These are phyloP conservation scores for Psittacara wagleri DNA, from an alignment of 2,113 vertebrate species.

Conservation along the genomic window DNA sequence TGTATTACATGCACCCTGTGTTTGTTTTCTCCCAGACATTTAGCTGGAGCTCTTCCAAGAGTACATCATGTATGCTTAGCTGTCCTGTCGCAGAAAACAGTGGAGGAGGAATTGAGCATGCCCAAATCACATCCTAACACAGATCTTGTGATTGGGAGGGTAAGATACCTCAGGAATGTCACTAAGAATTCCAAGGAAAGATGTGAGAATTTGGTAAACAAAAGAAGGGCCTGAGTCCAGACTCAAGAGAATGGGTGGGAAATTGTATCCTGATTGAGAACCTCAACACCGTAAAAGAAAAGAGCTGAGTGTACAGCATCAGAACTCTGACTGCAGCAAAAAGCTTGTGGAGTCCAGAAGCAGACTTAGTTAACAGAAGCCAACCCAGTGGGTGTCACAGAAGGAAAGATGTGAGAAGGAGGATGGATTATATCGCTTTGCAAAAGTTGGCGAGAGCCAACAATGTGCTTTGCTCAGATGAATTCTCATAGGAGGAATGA, in stretches of 20 bases:
- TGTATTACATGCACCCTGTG: background rate
- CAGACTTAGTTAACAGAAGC: background rate
- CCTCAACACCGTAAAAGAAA: background rate
- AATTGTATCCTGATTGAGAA: background rate
- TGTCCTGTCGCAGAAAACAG: background rate
- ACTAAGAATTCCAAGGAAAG: background rate
- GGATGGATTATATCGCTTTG: background rate
- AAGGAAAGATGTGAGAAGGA: slow-evolving; percentile 14
- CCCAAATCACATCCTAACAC: background rate
- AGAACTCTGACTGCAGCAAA: background rate
- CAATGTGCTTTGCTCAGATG: background rate
- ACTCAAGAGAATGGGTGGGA: background rate
- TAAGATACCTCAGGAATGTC: background rate
- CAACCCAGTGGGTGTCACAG: slow-evolving; percentile 10
- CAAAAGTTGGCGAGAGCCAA: background rate
- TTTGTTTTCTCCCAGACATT: background rate
- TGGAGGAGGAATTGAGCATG: background rate
- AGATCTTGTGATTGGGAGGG: background rate
- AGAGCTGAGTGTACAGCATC: background rate
- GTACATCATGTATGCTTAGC: background rate
- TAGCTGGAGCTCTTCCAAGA: slow-evolving; percentile 17
- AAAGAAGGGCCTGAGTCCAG: background rate
- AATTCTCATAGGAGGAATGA: slow-evolving; percentile 2
- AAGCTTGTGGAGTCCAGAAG: background rate
- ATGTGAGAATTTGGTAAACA: background rate